These are phyloP conservation scores for Dolomedes plantarius DNA, from an alignment of 2,888 invertebrate species.

Conservation along the genomic window DNA sequence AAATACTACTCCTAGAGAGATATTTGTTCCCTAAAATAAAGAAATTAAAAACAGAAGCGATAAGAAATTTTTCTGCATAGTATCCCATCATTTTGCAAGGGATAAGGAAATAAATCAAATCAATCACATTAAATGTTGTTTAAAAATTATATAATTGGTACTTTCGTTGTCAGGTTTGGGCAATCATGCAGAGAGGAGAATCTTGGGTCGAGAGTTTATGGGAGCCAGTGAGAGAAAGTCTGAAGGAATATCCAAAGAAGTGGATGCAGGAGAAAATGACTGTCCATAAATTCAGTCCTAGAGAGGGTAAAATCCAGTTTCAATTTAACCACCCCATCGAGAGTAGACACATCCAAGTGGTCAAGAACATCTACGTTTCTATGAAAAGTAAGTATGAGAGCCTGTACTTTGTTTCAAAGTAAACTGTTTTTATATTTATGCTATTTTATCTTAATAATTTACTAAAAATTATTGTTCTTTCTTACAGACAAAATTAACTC, in stretches of 20 bases:
- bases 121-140: too few species aligned
- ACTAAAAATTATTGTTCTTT: background rate
- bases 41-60: too few species aligned
- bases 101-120: too few species aligned
- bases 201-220: background rate
- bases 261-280: conserved; percentile 7
- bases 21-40: too few species aligned
- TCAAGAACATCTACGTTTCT: background rate
- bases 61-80: too few species aligned
- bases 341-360: background rate
- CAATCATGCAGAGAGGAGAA: background rate
- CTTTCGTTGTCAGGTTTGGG: too few species aligned
- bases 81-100: too few species aligned
- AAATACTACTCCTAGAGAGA: too few species aligned
- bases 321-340: conserved; percentile 17
- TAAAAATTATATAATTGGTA: too few species aligned
- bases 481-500: conserved; percentile 1
- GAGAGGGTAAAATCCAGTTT: conserved; percentile 9
- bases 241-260: background rate
- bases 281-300: conserved; percentile 10
- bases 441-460: too few species aligned
- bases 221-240: background rate
- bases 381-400: conserved; percentile 20
- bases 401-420: background rate
- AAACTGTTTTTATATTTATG: too few species aligned